Evolutionary conservation across 2,888 invertebrate genomes (phyloP), one percentile per base, ranked within the genome.

Genomic region (Torymus auratus): DNA sequence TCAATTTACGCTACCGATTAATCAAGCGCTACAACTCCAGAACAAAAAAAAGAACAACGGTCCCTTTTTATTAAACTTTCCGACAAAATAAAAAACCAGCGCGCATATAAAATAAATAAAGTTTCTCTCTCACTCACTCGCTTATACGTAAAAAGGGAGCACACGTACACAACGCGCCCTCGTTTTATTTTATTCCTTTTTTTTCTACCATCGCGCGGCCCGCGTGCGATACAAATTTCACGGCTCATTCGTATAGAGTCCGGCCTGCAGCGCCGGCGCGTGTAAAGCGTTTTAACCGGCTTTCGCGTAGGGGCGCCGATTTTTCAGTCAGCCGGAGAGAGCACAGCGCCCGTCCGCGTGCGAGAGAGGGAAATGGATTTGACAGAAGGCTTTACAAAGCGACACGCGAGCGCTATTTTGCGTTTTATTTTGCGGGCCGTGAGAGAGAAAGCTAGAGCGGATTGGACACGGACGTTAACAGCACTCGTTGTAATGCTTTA

Each of bases 401-500:
- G 53, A 61, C 53, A 23, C 15, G 13, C 41, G 12, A 12, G 52
- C 41, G 72, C 85, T 85, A 87, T 88, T 89, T 88, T 88, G 87
- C 88, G 88, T 88, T 88, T 88, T 89, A 88, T 88, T 89, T 88
- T 87, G 84, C 84, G 84, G 85, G 58, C 13, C 23, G 13, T 2
- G 71, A 28, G 65, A 55, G 64, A n/a, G 70, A 50, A 41, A 23
- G 23, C 20, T 84, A 84, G 83, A 85, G 86, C 87, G 86, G 86
- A 89, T 88, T 89, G 87, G 88, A 89, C 89, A 88, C 88, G 88
- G 88, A 87, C 89, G 88, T 89, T 88, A 89, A 89, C 89, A 89
- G 88, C 88, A 88, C 87, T 88, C 88, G 87, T 87, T 88, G 88
- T 89, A 88, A 88, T 89, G 88, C 88, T 89, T 89, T 88, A 89